Base-by-base conservation (phyloP, 2,888 invertebrate genomes). In the Polyommatus icarus region DNA sequence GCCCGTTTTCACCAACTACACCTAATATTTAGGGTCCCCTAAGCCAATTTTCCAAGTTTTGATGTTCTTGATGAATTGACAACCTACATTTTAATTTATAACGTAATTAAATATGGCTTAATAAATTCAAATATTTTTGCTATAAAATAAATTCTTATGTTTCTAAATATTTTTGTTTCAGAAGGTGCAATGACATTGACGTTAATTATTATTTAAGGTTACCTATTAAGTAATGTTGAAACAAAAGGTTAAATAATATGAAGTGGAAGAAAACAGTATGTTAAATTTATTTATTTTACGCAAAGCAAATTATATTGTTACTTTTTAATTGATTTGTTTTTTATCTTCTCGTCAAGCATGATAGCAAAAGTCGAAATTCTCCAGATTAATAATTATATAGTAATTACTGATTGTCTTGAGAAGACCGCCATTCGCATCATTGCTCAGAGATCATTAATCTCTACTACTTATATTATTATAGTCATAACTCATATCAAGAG, bases 101-200 rank as follows among this genome's bases (percentile, higher is more conserved):
- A 54, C 54, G 54, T 54, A 54, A 50, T 50, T 15, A 50, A 50
- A 54, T 54, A 54, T 12, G 46, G 10, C 46, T 10, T 46, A 46
- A 12, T 46, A 10, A 20, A 59, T 20, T 59, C 8, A 15, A 72
- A 15, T 71, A 77, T 76, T 73, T 67, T 71, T n/a, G 36, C 36
- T 54, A 20, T 76, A 1, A 5, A 36, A 20, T 40, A 20, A 18
- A 36, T 76, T 54, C 32, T 54, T 40, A 18, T 36, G 5, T 36
- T 32, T 59, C 12, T 54, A 18, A 76, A 71, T 59, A 78, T 61
- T 80, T 83, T 86, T 85, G 81, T 93, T 93, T 84, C 91, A 93
- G 93, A 93, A 93, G 87, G 93, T 93, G 87, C 93, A 93, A 85
- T 93, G 84, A 88, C 83, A 82, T 78, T 78, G 77, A 76, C 76